A percentile compares a stretch with the other conserved stretches of the same genome.
phyloP scores from a whole-genome alignment of 2,888 invertebrate species.

The Thymelicus acteon region DNA sequence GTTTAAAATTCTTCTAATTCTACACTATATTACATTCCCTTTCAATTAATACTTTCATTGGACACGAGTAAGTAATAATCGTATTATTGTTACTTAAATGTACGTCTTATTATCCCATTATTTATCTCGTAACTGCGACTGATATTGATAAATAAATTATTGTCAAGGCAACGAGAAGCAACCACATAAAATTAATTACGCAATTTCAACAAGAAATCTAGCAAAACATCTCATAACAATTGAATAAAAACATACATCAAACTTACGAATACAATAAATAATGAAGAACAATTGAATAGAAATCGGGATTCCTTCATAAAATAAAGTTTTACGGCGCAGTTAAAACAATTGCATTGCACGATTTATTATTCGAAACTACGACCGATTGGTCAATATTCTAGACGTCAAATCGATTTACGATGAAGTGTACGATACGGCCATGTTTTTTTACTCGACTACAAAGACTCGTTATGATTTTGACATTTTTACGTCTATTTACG shows the following conservation, averaged over 20 bases:
- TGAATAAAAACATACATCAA: not conserved
- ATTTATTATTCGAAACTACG: not conserved
- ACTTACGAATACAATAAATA: constrained; percentile 5
- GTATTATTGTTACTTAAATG: constrained; percentile 31
- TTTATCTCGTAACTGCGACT: constrained; percentile 41
- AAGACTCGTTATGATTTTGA: too few species aligned
- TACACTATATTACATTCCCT: constrained; percentile 48
- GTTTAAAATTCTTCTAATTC: constrained; percentile 36
- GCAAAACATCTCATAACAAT: constrained; percentile 39
- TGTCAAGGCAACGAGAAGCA: constrained; percentile 56
- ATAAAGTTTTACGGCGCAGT: constrained; percentile 7
- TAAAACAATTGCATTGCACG: constrained; percentile 4
- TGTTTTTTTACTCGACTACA: too few species aligned
- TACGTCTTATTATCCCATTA: constrained; percentile 20
- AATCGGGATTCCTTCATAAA: constrained; percentile 7
- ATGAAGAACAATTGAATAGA: constrained; percentile 9
- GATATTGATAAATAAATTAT: constrained; percentile 54
- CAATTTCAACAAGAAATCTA: constrained; percentile 35
- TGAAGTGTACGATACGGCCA: not conserved
- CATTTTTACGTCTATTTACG: too few species aligned
- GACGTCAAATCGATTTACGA: not conserved
- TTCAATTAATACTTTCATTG: constrained; percentile 76
- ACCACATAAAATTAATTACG: constrained; percentile 33
- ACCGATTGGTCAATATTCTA: not conserved
- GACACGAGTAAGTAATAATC: constrained; percentile 61